phyloP scores from a whole-genome alignment of 2,797 vertebrate genomes.

The Enteromius anoplus region DNA sequence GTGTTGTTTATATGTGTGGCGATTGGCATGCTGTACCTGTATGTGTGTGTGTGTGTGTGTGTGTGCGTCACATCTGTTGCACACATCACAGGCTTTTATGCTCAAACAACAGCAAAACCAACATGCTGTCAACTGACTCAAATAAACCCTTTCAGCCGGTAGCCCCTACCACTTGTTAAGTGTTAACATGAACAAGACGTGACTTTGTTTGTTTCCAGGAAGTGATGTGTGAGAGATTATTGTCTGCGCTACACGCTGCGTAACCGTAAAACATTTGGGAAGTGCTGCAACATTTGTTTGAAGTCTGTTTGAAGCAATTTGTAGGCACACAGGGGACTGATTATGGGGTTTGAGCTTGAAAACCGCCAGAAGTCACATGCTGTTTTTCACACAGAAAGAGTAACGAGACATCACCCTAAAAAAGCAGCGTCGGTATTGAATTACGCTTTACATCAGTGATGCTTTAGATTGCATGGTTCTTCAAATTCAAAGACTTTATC shows the following conservation, averaged over 20 bases:
- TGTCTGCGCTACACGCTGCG: conserved; percentile 6
- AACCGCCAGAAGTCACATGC: background rate
- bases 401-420: background rate
- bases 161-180: background rate
- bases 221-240: conserved; percentile 3
- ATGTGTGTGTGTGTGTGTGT: background rate
- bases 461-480: background rate
- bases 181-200: conserved; percentile 3
- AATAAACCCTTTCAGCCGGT: background rate
- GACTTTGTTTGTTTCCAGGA: conserved; percentile 32
- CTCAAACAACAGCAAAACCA: background rate
- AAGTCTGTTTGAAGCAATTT: background rate
- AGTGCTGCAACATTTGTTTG: conserved; percentile 5
- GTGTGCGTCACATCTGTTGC: background rate
- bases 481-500: too few relatives aligned
- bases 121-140: background rate
- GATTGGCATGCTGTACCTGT: background rate
- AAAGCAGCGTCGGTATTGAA: background rate
- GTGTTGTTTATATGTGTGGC: background rate
- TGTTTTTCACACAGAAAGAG: background rate
- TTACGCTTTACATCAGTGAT: background rate
- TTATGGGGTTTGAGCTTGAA: background rate
- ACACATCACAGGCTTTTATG: background rate
- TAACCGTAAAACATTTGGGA: background rate
- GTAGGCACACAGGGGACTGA: background rate